Evolutionary conservation across 1,140 invertebrate genomes (phyloP), one percentile per base, ranked within the genome.

Genomic region (Calephelis virginiensis): DNA sequence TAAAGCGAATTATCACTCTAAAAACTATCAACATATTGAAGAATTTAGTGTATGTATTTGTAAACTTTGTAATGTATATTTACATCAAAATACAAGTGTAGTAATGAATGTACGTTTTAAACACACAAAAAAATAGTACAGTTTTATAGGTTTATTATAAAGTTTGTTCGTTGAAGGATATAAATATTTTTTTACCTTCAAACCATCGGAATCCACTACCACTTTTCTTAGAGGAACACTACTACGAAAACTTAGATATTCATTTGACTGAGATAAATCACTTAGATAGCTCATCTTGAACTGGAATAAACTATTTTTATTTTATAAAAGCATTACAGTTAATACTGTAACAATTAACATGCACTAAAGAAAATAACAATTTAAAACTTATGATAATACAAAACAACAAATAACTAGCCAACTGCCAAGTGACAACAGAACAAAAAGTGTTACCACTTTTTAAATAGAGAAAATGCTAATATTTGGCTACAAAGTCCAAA

Each of bases 211-310:
- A 86, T 97, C 97, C 50, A 98, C 96, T 60, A 96, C 93, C 63
- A 97, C 94, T 93, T 95, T 95, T 79, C 95, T 93, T 13, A 97
- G 92, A 40, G 97, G 96, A 64, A 98, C 93, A 68, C 94, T 96
- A 82, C 96, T 96, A 67, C 97, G 92, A 86, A 97, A 98, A 90
- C 96, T 97, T 61, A 95, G 90, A 91, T 98, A 98, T 89, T 98
- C 97, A 74, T 93, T 93, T 11, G 95, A 96, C 77, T 94, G 93
- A 8, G 95, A 95, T 70, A 96, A 90, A 73, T 96, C 94, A 87
- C 94, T 95, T 43, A 93, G 75, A 74, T 91, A 93, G 90, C 93
- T 93, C 94, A 95, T 95, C 56, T 56, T 66, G 0, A 60, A 63
- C 13, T 63, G 37, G 28, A 59, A 14, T 45, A 45, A 43, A 43